Evolutionary conservation across 1,140 invertebrate genomes (phyloP).

Genomic region (Plutomurus gul): DNA sequence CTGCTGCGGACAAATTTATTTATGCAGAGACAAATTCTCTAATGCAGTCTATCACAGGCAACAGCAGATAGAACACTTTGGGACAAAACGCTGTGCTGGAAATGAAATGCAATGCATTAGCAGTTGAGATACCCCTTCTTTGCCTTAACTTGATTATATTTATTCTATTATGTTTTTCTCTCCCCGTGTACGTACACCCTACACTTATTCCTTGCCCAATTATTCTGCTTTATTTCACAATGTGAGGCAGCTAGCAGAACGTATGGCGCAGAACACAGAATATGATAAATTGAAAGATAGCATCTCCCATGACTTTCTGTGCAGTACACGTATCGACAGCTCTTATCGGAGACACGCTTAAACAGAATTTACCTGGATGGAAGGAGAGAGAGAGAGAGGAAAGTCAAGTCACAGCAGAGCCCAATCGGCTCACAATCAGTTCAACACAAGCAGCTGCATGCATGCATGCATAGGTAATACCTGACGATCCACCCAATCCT

Average conservation of each 20-base stretch:
- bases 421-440: not conserved
- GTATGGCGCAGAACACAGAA: not conserved
- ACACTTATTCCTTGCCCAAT: not conserved
- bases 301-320: too few species aligned
- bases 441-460: not conserved
- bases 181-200: not conserved
- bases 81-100: too few species aligned
- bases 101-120: not conserved
- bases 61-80: too few species aligned
- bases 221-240: slow-evolving; percentile 11
- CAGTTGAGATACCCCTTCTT: not conserved
- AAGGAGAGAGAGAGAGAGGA: too few species aligned
- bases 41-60: not conserved
- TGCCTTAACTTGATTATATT: slow-evolving; percentile 13
- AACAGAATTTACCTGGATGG: slow-evolving; percentile 13
- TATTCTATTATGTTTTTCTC: not conserved
- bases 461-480: not conserved
- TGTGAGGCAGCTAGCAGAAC: not conserved
- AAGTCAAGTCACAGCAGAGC: not conserved
- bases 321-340: not conserved
- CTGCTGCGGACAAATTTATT: slow-evolving; percentile 15
- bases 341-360: slow-evolving; percentile 25
- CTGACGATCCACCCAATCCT: not conserved
- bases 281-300: slow-evolving; percentile 18
- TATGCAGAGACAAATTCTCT: slow-evolving; percentile 10